Conservation (phyloP, 2,797 vertebrate species). For the Potorous gilbertii region DNA sequence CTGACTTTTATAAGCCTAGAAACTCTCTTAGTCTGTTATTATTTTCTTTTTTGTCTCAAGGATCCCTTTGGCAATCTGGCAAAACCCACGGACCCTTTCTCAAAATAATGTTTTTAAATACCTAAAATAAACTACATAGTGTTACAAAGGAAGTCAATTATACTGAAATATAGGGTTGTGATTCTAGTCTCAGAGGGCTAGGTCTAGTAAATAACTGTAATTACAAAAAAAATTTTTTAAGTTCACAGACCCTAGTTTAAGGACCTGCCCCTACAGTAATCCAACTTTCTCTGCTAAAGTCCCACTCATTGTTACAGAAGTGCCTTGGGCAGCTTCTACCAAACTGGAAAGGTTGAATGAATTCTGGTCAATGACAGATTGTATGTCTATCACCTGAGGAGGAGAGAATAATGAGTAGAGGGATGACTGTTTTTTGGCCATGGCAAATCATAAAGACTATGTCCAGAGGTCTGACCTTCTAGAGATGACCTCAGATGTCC, state of each 20-base stretch:
- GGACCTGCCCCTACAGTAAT: neutral
- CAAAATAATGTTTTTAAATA: neutral
- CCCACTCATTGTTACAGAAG: neutral
- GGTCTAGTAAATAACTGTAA: neutral
- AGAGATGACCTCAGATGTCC: neutral
- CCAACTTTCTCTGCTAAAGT: neutral
- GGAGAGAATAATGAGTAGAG: neutral
- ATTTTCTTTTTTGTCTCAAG: neutral
- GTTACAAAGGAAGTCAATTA: neutral
- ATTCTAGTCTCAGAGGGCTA: neutral
- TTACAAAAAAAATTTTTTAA: neutral
- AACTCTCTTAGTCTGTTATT: neutral
- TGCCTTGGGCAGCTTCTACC: neutral
- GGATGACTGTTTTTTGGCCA: neutral
- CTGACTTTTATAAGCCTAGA: neutral
- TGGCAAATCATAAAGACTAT: neutral
- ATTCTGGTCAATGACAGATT: neutral
- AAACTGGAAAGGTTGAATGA: neutral
- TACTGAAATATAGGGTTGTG: neutral
- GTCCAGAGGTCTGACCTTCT: neutral
- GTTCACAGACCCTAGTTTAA: neutral
- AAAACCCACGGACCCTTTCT: neutral
- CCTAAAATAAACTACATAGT: neutral
- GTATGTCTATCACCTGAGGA: neutral
- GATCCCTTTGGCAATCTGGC: neutral